Evolutionary conservation across 1,140 invertebrate genomes (phyloP), one percentile per base, ranked within the genome.

Genomic region (Formica selysi): DNA sequence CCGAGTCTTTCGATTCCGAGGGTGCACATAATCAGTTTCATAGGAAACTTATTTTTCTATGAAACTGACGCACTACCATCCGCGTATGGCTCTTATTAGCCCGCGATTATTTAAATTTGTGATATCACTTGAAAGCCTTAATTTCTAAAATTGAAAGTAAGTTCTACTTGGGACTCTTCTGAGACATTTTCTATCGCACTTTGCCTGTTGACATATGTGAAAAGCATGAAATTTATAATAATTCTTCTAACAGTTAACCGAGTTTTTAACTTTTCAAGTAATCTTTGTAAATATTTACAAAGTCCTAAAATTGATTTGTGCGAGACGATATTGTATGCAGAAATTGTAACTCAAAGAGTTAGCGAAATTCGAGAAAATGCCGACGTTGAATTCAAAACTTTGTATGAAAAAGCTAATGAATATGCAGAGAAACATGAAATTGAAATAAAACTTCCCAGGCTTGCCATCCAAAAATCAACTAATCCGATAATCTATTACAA

Each of bases 171-270:
- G 67, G 13, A 70, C 22, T 22, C 22, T 22, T 22, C 67, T 44
- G 41, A 70, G 41, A 70, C 67, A 51, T 70, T 41, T 70, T 70
- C 67, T 51, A 70, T 22, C 22, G 41, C 67, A 70, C 51, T 70
- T 68, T 68, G 65, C n/a, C 44, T 67, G 64, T 67, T 67, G 2
- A 67, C 19, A 67, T 67, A 36, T 67, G 2, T 22, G 3, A 61
- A 61, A 29, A 61, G 3, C 59, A 61, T 61, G 26, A 26, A 61
- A 61, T 61, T 29, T 61, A 61, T 61, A 61, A 61, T 61, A 61
- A 29, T 8, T 61, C 59, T 61, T 16, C 59, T 61, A 61, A 29
- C 8, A 61, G 0, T 61, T 61, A 61, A 68, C 6, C 11, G 36
- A 67, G 16, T 68, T 48, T 68, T 32, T 48, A 38, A 38, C 38